Conservation (phyloP, 1,140 invertebrate species). For the Caerostris extrusa region DNA sequence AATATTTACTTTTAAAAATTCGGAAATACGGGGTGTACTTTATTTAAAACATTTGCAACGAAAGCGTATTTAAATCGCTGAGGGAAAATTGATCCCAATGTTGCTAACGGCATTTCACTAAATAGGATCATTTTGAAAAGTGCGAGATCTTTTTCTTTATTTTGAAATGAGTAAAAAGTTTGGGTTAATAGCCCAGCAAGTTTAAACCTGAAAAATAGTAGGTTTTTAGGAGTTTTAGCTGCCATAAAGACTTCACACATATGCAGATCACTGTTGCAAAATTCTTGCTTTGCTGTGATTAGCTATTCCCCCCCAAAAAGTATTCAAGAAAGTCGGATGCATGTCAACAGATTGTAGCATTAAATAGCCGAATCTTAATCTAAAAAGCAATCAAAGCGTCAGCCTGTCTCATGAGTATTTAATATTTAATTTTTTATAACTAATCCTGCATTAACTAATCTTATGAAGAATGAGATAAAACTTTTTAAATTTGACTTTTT, state of each 20-base stretch:
- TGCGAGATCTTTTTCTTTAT: neutral
- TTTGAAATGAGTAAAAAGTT: conserved; percentile 64
- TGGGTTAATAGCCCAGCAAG: conserved; percentile 26
- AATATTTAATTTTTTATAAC: neutral
- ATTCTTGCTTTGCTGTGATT: conserved; percentile 41
- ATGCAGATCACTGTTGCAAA: conserved; percentile 13
- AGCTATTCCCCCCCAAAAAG: conserved; percentile 22
- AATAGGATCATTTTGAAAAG: conserved; percentile 63
- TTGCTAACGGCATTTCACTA: conserved; percentile 55
- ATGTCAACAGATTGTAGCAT: conserved; percentile 33
- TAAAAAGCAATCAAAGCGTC: neutral
- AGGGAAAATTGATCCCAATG: conserved; percentile 39
- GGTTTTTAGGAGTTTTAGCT: conserved; percentile 46
- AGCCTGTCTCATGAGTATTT: neutral
- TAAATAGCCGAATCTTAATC: conserved; percentile 3
- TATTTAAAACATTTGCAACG: conserved; percentile 7
- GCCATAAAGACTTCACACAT: conserved; percentile 32
- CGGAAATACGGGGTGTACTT: neutral
- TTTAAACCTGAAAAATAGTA: conserved; percentile 58
- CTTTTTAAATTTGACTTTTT: neutral
- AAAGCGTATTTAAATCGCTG: conserved; percentile 48
- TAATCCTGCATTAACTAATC: neutral
- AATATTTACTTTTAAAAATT: conserved; percentile 25
- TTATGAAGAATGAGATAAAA: neutral
- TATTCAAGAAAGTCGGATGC: neutral